Evolutionary conservation across 2,113 vertebrate genomes (phyloP).

Genomic region (Stomatorhinus ivindoensis): DNA sequence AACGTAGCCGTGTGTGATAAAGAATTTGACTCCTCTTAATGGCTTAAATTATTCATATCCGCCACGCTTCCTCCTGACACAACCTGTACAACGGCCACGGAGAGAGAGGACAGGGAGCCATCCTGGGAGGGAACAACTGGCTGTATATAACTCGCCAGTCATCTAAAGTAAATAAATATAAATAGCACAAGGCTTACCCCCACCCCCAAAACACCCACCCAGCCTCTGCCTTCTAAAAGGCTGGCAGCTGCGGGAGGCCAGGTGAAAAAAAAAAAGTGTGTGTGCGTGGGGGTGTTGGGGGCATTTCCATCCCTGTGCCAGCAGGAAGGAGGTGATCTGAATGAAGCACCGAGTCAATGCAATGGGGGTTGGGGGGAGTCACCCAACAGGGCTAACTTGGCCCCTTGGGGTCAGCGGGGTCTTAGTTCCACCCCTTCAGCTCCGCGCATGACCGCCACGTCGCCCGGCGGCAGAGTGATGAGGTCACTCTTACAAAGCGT

Average conservation of each 20-base stretch:
- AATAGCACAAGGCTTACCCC: slow-evolving; percentile 7
- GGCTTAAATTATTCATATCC: slow-evolving; percentile 25
- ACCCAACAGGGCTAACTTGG: neutral
- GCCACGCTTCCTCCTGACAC: slow-evolving; percentile 2
- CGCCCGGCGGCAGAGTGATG: neutral
- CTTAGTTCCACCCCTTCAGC: neutral
- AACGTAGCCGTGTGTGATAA: slow-evolving; percentile 1
- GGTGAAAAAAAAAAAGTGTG: neutral
- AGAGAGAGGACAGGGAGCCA: slow-evolving; percentile 1
- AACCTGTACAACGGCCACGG: neutral
- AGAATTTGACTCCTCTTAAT: slow-evolving; percentile 26
- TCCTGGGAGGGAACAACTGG: neutral
- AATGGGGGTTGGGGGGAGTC: neutral
- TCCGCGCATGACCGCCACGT: neutral
- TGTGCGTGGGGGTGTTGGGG: neutral
- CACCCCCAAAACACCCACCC: neutral
- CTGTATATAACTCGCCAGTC: neutral
- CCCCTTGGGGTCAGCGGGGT: neutral
- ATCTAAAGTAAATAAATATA: neutral
- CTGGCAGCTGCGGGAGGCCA: neutral
- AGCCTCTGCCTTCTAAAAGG: neutral
- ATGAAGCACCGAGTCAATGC: neutral
- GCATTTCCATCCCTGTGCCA: neutral
- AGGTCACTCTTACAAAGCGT: neutral
- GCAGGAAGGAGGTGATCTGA: neutral